Evolutionary conservation across 2,888 invertebrate species (phyloP).

Genomic region (Bruchidius siliquastri): DNA sequence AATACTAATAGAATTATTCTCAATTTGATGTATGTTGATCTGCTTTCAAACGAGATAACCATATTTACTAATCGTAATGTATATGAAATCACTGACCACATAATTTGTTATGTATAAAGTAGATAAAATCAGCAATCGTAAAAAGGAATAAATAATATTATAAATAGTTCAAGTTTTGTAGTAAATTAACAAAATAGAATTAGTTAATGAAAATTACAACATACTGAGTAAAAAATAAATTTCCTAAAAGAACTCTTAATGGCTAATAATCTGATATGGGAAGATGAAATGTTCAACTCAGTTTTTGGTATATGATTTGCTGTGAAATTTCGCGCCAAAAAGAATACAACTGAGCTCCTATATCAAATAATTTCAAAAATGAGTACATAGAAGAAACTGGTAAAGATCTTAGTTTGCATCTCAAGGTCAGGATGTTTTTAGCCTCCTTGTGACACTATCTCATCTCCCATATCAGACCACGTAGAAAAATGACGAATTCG

Average conservation of each 20-base stretch:
- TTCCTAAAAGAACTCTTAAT: background rate
- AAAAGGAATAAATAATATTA: background rate
- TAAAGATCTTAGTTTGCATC: too few species aligned
- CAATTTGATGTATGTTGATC: background rate
- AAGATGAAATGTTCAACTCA: background rate
- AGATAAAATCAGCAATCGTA: background rate
- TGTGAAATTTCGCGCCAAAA: too few species aligned
- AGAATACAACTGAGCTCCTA: too few species aligned
- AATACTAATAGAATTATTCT: background rate
- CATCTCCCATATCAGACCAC: too few species aligned
- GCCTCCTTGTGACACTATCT: too few species aligned
- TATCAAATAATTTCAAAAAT: too few species aligned
- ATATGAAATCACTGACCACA: background rate
- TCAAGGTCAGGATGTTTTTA: too few species aligned
- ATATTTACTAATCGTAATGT: background rate
- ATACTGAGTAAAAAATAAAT: background rate
- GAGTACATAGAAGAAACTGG: too few species aligned
- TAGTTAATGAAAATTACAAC: background rate
- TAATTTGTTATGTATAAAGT: background rate
- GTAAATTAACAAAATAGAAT: background rate
- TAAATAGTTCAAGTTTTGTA: background rate
- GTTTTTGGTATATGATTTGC: too few species aligned
- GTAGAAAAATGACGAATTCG: too few species aligned
- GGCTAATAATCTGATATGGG: background rate
- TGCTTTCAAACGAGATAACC: background rate